phyloP scores from a whole-genome alignment of 2,113 vertebrate species.

The Pseudorhombus dupliciocellatus region DNA sequence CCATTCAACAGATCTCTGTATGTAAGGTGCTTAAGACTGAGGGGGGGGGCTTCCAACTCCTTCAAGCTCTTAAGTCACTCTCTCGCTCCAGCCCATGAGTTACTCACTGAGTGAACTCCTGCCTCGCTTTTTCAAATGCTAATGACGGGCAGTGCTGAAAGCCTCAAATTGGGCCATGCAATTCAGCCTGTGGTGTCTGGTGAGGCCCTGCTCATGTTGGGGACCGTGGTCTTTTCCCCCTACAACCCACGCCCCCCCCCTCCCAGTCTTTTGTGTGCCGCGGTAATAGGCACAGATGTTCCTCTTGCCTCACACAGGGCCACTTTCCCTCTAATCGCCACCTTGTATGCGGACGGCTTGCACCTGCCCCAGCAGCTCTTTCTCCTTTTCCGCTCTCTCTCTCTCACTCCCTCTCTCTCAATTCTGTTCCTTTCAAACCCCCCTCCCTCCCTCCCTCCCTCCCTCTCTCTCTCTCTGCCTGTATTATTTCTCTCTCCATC shows the following conservation, averaged over 20 bases:
- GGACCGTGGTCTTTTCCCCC: conserved; percentile 55
- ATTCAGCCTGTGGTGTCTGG: conserved; percentile 81
- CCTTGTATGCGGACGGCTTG: conserved; percentile 80
- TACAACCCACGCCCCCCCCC: conserved; percentile 19
- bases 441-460: not conserved
- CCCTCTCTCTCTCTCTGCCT: conserved; percentile 11
- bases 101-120: conserved; percentile 63
- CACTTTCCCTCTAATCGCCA: conserved; percentile 82
- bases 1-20: conserved; percentile 31
- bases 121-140: conserved; percentile 81
- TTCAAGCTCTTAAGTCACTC: conserved; percentile 68
- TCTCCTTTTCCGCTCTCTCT: conserved; percentile 27
- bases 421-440: conserved; percentile 8
- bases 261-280: conserved; percentile 76
- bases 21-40: conserved; percentile 28
- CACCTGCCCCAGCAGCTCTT: conserved; percentile 78
- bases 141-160: conserved; percentile 78
- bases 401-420: conserved; percentile 3
- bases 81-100: conserved; percentile 62
- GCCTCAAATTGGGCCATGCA: conserved; percentile 81
- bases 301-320: conserved; percentile 80
- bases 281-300: conserved; percentile 85
- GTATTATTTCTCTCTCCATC: conserved; percentile 36
- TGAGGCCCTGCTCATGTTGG: conserved; percentile 78
- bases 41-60: conserved; percentile 33